A percentile compares a stretch with the other conserved stretches of the same genome.
Evolutionary conservation across 2,113 vertebrate genomes (phyloP).

Genomic region (Apaloderma vittatum): DNA sequence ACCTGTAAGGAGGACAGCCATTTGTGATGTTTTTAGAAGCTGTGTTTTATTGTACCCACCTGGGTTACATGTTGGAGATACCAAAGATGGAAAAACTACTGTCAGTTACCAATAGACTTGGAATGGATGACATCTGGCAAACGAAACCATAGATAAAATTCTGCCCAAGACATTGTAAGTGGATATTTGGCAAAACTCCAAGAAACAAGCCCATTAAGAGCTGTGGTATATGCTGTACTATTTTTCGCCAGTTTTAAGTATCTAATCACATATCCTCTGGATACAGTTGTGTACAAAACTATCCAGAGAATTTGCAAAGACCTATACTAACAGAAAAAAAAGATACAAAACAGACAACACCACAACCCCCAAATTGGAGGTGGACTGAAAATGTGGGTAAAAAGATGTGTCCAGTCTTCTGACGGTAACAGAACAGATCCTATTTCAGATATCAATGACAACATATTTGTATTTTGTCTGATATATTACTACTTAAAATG

Average conservation of each 20-base stretch:
- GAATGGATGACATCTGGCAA: neutral
- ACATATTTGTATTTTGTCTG: neutral
- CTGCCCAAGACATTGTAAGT: neutral
- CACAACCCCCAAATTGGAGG: neutral
- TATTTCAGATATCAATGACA: neutral
- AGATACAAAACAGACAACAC: neutral
- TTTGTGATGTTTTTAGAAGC: neutral
- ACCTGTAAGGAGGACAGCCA: conserved; percentile 71
- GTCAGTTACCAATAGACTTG: neutral
- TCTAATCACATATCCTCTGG: neutral
- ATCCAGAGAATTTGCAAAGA: neutral
- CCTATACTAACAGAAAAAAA: neutral
- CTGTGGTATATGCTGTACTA: neutral
- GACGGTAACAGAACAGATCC: neutral
- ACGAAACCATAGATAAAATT: neutral
- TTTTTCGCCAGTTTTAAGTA: neutral
- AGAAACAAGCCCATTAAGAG: neutral
- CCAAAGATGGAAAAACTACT: neutral
- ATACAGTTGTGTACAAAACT: neutral
- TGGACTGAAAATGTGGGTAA: neutral
- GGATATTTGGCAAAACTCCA: neutral
- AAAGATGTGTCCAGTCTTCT: neutral
- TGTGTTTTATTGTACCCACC: neutral
- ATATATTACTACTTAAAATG: neutral
- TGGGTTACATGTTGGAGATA: neutral